These are phyloP conservation scores for Anseranas semipalmata DNA, from an alignment of 2,113 vertebrate species.

Conservation along the genomic window DNA sequence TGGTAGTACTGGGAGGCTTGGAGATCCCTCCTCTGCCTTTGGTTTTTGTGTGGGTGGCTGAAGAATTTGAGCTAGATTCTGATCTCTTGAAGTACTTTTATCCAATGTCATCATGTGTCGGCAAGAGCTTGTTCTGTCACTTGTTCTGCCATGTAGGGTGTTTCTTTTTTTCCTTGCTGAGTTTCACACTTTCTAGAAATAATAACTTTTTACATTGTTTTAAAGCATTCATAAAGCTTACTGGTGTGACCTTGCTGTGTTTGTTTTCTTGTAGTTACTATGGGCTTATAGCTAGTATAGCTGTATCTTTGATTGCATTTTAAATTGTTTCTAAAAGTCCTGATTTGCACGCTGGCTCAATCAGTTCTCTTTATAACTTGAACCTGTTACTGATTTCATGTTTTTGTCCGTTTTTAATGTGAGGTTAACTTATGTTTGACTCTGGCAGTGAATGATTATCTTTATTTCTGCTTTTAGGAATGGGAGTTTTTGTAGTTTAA, in stretches of 20 bases:
- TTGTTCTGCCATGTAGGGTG: not conserved
- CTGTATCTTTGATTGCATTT: not conserved
- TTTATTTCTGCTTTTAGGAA: not conserved
- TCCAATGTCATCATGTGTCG: not conserved
- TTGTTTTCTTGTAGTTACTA: not conserved
- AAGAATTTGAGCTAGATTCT: not conserved
- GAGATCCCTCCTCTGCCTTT: not conserved
- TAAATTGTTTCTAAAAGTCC: not conserved
- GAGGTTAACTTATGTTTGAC: not conserved
- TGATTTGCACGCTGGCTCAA: not conserved
- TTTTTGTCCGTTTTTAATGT: not conserved
- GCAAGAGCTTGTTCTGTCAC: not conserved
- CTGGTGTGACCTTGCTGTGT: not conserved
- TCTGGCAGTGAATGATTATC: not conserved
- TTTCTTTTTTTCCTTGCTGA: not conserved
- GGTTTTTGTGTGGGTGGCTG: not conserved
- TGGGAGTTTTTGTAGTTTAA: not conserved
- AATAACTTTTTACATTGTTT: not conserved
- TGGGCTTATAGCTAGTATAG: not conserved
- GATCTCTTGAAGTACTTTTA: not conserved
- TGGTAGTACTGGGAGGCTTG: not conserved
- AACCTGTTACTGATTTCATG: not conserved
- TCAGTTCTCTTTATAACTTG: not conserved
- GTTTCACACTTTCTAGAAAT: not conserved
- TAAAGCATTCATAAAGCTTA: not conserved